Base-by-base conservation (phyloP, 1,140 invertebrate genomes). In the Amyelois transitella region DNA sequence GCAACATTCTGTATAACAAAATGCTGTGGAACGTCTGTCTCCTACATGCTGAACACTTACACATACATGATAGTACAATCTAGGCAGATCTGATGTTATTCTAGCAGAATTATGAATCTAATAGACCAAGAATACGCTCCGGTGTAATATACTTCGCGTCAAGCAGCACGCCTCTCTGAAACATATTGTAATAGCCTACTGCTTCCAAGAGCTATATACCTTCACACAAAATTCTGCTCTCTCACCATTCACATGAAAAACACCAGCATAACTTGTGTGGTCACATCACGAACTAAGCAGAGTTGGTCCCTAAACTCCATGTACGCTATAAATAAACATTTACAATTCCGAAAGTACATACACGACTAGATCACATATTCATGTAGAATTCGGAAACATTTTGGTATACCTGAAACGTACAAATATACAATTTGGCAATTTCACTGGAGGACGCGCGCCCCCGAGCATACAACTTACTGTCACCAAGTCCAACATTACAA, bases 321-420 rank as follows among this genome's bases (percentile, higher is more conserved):
- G 76, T 79, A 80, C 63, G 69, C 75, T 86, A 86, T 76, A 81
- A 85, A 83, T 87, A 77, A 81, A 83, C 70, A 86, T 81, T 78
- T 83, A 88, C 73, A 81, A 84, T 85, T 88, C 85, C 85, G 85
- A 88, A 88, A 88, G 82, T 82, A 86, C 85, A 86, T 86, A 88
- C 81, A 86, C 72, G 85, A 86, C 85, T 88, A 86, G 85, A 88
- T 86, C 73, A 78, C 70, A 82, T 86, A 84, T 86, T 88, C 85
- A 88, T 88, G 85, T 77, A 88, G 81, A 82, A 88, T 88, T 88
- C 85, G 85, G 85, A 88, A 86, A 81, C 62, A 82, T 82, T 85
- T 86, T 84, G 79, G 80, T 86, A 86, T 83, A 80, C 72, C 74
- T 73, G 72, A 82, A 62, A 82, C 69, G 60, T 78, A 80, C 75